Conservation (phyloP, 2,113 vertebrate genomes). For the Sminthopsis crassicaudata region DNA sequence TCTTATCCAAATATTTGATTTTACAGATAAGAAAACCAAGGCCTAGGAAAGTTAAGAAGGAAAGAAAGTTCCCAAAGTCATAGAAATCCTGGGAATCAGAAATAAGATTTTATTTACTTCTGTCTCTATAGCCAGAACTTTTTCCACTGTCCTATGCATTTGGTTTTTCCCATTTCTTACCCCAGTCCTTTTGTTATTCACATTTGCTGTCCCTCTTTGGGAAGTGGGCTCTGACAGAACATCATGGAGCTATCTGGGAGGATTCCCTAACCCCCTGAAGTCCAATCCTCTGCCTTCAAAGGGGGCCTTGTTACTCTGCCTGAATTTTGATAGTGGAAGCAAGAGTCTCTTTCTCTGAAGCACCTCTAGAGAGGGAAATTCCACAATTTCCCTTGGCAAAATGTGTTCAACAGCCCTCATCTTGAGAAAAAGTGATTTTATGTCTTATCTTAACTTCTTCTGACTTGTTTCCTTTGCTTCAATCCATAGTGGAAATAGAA, state of each 20-base stretch:
- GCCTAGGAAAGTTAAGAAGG: not conserved
- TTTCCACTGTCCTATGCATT: not conserved
- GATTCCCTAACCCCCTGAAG: not conserved
- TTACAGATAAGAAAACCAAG: not conserved
- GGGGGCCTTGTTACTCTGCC: not conserved
- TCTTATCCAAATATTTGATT: not conserved
- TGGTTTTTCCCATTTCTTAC: not conserved
- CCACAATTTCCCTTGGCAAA: not conserved
- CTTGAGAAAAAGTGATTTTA: conserved; percentile 12
- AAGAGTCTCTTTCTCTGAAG: conserved; percentile 15
- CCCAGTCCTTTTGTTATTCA: not conserved
- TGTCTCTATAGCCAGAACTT: not conserved
- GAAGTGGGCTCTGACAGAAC: not conserved
- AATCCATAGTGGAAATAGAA: not conserved
- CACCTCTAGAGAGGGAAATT: conserved; percentile 14
- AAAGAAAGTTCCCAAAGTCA: not conserved
- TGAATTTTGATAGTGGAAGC: not conserved
- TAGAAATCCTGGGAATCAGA: not conserved
- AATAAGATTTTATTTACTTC: not conserved
- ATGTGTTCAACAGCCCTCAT: not conserved
- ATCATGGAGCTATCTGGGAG: not conserved
- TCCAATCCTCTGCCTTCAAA: not conserved
- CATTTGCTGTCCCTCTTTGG: not conserved
- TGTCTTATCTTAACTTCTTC: conserved; percentile 32
- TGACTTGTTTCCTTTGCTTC: not conserved